Evolutionary conservation across 1,140 invertebrate genomes (phyloP).

Genomic region (Bombus difficillimus): DNA sequence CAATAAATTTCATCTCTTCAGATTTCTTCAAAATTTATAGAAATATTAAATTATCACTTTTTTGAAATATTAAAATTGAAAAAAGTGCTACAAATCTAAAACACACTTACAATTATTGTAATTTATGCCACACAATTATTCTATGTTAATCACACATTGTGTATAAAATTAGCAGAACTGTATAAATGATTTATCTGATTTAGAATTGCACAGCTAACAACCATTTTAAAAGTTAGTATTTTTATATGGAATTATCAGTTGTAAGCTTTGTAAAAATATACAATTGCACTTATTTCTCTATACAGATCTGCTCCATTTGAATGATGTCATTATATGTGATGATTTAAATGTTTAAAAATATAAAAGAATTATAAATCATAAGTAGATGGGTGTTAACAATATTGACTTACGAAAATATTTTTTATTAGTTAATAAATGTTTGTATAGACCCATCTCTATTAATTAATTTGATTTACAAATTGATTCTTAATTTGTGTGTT

Average conservation of each 20-base stretch:
- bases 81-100: constrained; percentile 42
- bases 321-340: neutral
- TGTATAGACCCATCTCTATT: constrained; percentile 33
- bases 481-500: constrained; percentile 14
- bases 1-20: neutral
- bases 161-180: constrained; percentile 45
- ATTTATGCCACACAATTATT: constrained; percentile 32
- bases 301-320: constrained; percentile 21
- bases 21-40: neutral
- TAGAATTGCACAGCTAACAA: constrained; percentile 33
- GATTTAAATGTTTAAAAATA: constrained; percentile 18
- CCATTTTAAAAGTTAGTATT: constrained; percentile 37
- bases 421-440: neutral
- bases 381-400: constrained; percentile 17
- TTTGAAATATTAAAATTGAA: constrained; percentile 16
- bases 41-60: neutral
- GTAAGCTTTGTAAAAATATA: constrained; percentile 35
- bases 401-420: neutral
- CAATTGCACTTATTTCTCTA: constrained; percentile 36
- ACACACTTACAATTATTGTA: constrained; percentile 21
- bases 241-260: constrained; percentile 4
- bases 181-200: constrained; percentile 34
- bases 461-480: constrained; percentile 45
- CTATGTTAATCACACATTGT: constrained; percentile 27
- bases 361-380: constrained; percentile 31